phyloP scores from a whole-genome alignment of 2,888 invertebrate genomes.

The Mesorhabditis spiculigera region DNA sequence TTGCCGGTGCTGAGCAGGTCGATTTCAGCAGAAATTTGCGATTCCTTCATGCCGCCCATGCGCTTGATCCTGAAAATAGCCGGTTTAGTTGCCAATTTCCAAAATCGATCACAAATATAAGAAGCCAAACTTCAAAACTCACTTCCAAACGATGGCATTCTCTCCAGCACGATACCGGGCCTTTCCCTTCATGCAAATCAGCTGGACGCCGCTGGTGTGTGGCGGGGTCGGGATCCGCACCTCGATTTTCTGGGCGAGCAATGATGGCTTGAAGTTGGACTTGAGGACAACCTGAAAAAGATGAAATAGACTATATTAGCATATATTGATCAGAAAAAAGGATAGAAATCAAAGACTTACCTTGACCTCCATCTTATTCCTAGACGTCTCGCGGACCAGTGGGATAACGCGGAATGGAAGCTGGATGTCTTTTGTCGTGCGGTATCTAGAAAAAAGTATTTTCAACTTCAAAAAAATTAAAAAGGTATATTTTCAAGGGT shows the following conservation, averaged over 20 bases:
- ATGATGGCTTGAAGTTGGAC: slow-evolving; percentile 95
- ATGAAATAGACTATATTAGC: not conserved
- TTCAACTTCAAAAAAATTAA: slow-evolving; percentile 1
- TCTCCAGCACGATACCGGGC: slow-evolving; percentile 99
- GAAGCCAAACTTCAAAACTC: slow-evolving; percentile 60
- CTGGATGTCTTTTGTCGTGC: slow-evolving; percentile 98
- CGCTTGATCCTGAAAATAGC: slow-evolving; percentile 64
- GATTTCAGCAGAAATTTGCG: slow-evolving; percentile 97
- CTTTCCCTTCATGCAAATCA: slow-evolving; percentile 94
- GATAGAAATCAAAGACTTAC: slow-evolving; percentile 13
- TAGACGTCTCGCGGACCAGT: slow-evolving; percentile 91
- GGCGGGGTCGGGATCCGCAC: slow-evolving; percentile 94
- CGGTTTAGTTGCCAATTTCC: slow-evolving; percentile 2
- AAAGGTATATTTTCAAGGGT: not conserved
- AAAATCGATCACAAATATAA: not conserved
- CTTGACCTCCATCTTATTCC: slow-evolving; percentile 99
- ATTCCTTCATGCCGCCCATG: slow-evolving; percentile 87
- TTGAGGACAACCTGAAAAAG: slow-evolving; percentile 77
- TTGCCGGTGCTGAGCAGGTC: slow-evolving; percentile 95
- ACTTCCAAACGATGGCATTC: slow-evolving; percentile 96
- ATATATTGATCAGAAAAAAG: not conserved
- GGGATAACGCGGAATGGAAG: slow-evolving; percentile 99
- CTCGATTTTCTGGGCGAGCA: slow-evolving; percentile 97
- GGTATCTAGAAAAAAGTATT: slow-evolving; percentile 71
- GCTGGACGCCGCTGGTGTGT: slow-evolving; percentile 95